Base-by-base conservation (phyloP, 2,888 invertebrate genomes). In the Galeruca laticollis region DNA sequence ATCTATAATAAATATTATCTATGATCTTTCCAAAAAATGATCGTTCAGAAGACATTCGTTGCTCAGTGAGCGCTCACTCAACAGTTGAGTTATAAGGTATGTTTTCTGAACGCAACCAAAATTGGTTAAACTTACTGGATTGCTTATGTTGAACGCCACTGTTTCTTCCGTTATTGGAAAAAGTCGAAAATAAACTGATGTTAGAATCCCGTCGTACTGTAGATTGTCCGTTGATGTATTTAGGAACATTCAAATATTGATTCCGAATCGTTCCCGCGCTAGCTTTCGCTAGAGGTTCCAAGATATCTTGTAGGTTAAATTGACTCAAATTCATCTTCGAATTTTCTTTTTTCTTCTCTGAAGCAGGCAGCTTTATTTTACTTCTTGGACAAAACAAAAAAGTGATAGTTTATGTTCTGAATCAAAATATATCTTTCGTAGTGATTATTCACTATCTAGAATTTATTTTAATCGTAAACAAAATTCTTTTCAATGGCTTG, bases 151-250 rank as follows among this genome's bases (percentile, higher is more conserved):
- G 78, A 21, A 79, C 47, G 20, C 78, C 82, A 69, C 80, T 82
- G 51, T 76, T 77, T 66, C 76, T 79, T 68, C 75, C 81, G 31
- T 73, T 75, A 57, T 76, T 76, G 4, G 77, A 70, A 66, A 76
- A 72, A 54, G 76, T 75, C 15, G 78, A 79, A 47, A 81, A 69
- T 31, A 79, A 71, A 72, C 77, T 82, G 57, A 81, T 71, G 62
- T 79, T 80, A 0, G 81, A 78, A 65, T 83, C 82, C 64, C 81
- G 78, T 66, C 82, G 78, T 8, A 79, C 73, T 31, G 83, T 79
- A 15, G 84, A 81, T 75, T 84, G 84, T 70, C 94, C 94, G 72
- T 93, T 92, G 76, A 94, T 90, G 85, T 94, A 95, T 80, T 95
- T 89, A 75, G 94, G 90, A 74, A 94, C 91, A 75, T 91, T 90